These are phyloP conservation scores for Pimpla rufipes DNA, from an alignment of 2,888 invertebrate species.

Conservation along the genomic window DNA sequence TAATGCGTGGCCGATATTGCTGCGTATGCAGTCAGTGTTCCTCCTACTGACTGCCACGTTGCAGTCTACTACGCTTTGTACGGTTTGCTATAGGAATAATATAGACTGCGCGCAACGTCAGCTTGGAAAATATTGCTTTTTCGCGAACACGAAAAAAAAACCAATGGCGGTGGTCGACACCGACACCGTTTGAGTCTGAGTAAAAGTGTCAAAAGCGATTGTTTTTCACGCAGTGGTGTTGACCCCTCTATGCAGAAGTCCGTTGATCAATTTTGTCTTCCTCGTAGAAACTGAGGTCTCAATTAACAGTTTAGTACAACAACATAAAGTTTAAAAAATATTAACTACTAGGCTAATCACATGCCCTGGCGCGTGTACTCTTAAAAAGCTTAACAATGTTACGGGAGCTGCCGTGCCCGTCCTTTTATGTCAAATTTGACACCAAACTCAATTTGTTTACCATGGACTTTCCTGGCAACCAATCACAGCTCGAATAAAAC, in stretches of 20 bases:
- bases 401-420: too few species aligned
- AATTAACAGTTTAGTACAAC: too few species aligned
- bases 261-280: too few species aligned
- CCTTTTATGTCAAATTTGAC: too few species aligned
- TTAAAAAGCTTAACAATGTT: too few species aligned
- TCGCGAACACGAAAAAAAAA: not conserved
- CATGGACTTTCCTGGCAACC: too few species aligned
- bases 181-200: not conserved
- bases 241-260: not conserved
- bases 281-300: too few species aligned
- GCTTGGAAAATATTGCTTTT: constrained; percentile 15
- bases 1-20: constrained; percentile 20
- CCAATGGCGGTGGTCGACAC: not conserved
- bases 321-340: too few species aligned
- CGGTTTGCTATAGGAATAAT: constrained; percentile 5
- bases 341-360: too few species aligned
- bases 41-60: not conserved
- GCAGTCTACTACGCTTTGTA: not conserved
- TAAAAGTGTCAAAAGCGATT: not conserved
- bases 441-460: too few species aligned
- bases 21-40: not conserved
- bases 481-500: too few species aligned
- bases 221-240: not conserved
- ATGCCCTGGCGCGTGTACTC: too few species aligned
- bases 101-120: not conserved